Percentiles rank a stretch among this genome's conserved stretches.
These are phyloP conservation scores for Okamejei kenojei DNA, from an alignment of 2,797 vertebrate genomes.

Conservation along the genomic window DNA sequence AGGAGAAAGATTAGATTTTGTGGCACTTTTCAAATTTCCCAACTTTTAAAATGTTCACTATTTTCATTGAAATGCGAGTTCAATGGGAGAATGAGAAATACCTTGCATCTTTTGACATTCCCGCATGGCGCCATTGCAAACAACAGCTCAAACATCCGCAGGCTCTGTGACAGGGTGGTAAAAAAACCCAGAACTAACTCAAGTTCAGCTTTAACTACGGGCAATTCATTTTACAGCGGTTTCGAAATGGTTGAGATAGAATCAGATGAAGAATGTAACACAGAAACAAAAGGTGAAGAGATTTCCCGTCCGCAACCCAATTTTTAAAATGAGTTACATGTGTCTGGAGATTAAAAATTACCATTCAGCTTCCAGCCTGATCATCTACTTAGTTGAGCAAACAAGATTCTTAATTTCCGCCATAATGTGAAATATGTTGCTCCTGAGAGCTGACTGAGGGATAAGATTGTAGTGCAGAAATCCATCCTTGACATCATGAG, in stretches of 20 bases:
- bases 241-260: neutral
- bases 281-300: neutral
- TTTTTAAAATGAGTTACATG: neutral
- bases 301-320: neutral
- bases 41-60: neutral
- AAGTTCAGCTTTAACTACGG: conserved; percentile 6
- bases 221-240: neutral
- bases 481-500: too few species aligned
- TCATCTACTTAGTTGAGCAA: neutral
- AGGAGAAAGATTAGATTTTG: neutral
- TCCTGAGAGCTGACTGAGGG: neutral
- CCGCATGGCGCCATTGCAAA: too few species aligned
- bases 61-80: neutral
- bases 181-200: neutral
- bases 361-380: neutral
- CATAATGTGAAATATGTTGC: neutral
- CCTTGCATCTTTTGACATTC: neutral
- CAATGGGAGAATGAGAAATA: neutral
- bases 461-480: neutral
- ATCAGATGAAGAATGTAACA: neutral
- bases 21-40: neutral
- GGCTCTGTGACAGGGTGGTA: neutral
- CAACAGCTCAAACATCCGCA: neutral
- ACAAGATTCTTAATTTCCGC: neutral
- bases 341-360: neutral